phyloP scores from a whole-genome alignment of 1,140 invertebrate genomes.

The Batillaria attramentaria region DNA sequence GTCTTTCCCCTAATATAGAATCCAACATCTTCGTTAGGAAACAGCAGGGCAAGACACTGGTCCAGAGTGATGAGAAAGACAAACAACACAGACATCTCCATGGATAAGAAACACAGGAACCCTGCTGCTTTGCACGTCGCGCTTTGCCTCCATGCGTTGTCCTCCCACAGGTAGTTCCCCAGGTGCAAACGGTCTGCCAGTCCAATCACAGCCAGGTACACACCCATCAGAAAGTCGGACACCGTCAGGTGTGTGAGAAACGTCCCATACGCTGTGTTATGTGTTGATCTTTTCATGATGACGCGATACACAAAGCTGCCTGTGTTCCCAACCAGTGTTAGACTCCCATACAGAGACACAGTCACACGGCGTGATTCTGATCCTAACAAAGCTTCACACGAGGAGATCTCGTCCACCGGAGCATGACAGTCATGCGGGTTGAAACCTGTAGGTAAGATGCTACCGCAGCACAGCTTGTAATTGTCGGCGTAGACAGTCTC shows the following conservation, averaged over 20 bases:
- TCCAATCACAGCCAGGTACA: conserved; percentile 1
- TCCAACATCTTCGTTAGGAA: background rate
- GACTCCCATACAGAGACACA: background rate
- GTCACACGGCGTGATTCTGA: background rate
- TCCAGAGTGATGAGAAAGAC: conserved; percentile 21
- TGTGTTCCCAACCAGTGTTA: background rate
- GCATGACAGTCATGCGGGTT: conserved; percentile 5
- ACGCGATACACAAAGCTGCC: conserved; percentile 18
- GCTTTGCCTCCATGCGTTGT: conserved; percentile 8
- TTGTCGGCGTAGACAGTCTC: conserved; percentile 1
- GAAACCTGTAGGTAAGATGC: background rate
- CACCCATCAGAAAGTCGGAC: background rate
- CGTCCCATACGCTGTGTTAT: background rate
- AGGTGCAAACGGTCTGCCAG: background rate
- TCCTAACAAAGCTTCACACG: conserved; percentile 14
- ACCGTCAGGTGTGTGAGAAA: background rate
- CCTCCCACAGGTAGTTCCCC: background rate
- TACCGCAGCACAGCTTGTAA: conserved; percentile 25
- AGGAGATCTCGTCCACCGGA: conserved; percentile 1
- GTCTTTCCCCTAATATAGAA: background rate
- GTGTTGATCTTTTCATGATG: too few species aligned
- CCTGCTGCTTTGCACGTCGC: background rate
- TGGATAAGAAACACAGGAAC: conserved; percentile 11
- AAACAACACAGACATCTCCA: background rate
- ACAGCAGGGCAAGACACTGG: background rate